Base-by-base conservation (phyloP, 2,797 vertebrate species). In the Clarias pachynema region DNA sequence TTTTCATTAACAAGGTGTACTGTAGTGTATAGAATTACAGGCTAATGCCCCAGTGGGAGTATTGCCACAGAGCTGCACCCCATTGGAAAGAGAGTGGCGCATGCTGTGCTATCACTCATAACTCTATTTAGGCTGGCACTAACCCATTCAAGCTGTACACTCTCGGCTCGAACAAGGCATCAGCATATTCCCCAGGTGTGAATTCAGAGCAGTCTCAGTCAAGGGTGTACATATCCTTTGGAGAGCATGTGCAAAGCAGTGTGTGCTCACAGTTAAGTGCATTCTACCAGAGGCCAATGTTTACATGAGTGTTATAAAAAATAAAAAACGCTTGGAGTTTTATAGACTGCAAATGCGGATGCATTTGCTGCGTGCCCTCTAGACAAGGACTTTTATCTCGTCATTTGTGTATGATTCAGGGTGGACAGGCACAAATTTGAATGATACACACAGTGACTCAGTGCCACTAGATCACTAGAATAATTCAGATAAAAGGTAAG, bases 1-100 rank as follows among this genome's bases (percentile, higher is more conserved):
- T 90, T 92, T 92, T 93, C 93, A 93, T 93, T 93, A 93, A 89
- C 88, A 89, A 88, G 88, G 84, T 90, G 84, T 75, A 85, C 22
- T 66, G 72, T 78, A 79, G 26, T 75, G n/a, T 83, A 75, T 53
- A 83, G 59, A 57, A 40, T 89, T 85, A 74, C 29, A 72, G 56
- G 68, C 65, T 86, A 73, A 79, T 84, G 69, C 70, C 82, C 57
- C 63, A 68, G 62, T 86, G 82, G 81, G 77, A 77, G 77, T 57
- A 60, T 26, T 75, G 40, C 66, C 77, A 84, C 56, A 65, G 53
- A 63, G 18, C 49, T 26, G 29, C 68, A 74, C 62, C 59, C 65
- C 53, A 79, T 34, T 68, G 65, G 37, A 81, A 70, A 83, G 75
- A 69, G 44, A 87, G 62, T 49, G 8, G 20, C 40, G 66, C 75